Percentiles rank a stretch among this genome's conserved stretches.
These are phyloP conservation scores for Onchidella celtica DNA, from an alignment of 2,888 invertebrate species.

Conservation along the genomic window DNA sequence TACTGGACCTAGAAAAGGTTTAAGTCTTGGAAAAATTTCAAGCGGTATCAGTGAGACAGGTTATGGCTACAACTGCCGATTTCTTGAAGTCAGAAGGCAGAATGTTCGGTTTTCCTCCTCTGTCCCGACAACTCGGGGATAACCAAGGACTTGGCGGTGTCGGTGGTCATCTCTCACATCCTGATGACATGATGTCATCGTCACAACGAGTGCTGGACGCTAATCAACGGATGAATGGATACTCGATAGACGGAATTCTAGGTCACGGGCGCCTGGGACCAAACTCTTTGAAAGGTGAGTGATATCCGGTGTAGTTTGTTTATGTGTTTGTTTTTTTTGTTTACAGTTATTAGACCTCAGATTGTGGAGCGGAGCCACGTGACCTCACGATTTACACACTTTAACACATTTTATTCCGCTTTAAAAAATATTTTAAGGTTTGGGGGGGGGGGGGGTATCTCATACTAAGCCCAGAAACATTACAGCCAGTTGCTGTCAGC, in stretches of 20 bases:
- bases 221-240: constrained; percentile 45
- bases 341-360: no score
- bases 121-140: constrained; percentile 18
- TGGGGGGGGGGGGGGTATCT: no score
- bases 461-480: no score
- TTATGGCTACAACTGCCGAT: constrained; percentile 44
- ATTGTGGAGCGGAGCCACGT: no score
- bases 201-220: constrained; percentile 40
- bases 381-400: no score
- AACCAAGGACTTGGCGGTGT: constrained; percentile 37
- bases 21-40: no score
- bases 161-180: constrained; percentile 10
- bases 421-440: no score
- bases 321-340: neutral
- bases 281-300: constrained; percentile 38
- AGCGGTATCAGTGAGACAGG: no score
- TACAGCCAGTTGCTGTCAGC: no score
- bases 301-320: neutral
- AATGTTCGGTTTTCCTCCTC: constrained; percentile 47
- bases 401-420: no score
- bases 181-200: constrained; percentile 45
- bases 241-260: constrained; percentile 47
- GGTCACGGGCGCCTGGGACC: constrained; percentile 36
- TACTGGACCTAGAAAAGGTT: no score
- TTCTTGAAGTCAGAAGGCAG: constrained; percentile 37